These are phyloP conservation scores for Mercenaria mercenaria DNA, from an alignment of 1,140 invertebrate genomes.

Conservation along the genomic window DNA sequence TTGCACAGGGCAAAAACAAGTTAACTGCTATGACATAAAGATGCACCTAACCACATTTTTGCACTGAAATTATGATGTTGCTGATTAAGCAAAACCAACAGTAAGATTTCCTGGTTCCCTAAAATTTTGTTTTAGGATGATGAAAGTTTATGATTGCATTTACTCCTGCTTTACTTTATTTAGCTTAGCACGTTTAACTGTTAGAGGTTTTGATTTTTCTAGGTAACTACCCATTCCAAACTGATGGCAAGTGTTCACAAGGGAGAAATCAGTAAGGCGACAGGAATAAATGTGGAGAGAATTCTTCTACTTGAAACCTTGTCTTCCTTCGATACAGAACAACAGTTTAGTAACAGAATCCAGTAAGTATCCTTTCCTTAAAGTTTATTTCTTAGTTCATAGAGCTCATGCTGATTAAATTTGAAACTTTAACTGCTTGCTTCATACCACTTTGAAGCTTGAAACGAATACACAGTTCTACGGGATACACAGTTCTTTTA, in stretches of 20 bases:
- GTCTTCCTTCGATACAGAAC: constrained; percentile 48
- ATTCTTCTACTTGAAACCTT: constrained; percentile 36
- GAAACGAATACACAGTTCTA: too few relatives aligned
- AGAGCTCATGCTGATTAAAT: too few relatives aligned
- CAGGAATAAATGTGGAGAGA: not conserved
- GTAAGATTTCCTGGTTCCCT: too few relatives aligned
- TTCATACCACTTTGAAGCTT: too few relatives aligned
- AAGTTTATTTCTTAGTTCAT: not conserved
- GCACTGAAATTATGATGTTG: too few relatives aligned
- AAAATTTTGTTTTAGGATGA: constrained; percentile 7
- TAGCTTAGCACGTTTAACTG: not conserved
- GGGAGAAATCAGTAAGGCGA: not conserved
- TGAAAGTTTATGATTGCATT: not conserved
- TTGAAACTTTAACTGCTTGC: too few relatives aligned
- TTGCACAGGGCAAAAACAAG: too few relatives aligned
- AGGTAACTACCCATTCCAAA: constrained; percentile 52
- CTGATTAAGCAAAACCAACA: too few relatives aligned
- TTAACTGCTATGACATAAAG: too few relatives aligned
- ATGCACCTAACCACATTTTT: too few relatives aligned
- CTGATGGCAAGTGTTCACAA: constrained; percentile 28
- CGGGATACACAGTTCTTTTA: too few relatives aligned
- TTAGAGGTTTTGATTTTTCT: not conserved
- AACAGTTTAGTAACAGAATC: constrained; percentile 36
- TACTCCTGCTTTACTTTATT: not conserved
- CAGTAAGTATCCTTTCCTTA: constrained; percentile 18